Percentiles rank a stretch among this genome's conserved stretches.
phyloP scores from a whole-genome alignment of 2,888 invertebrate genomes.

The Ennomos fuscantarius region DNA sequence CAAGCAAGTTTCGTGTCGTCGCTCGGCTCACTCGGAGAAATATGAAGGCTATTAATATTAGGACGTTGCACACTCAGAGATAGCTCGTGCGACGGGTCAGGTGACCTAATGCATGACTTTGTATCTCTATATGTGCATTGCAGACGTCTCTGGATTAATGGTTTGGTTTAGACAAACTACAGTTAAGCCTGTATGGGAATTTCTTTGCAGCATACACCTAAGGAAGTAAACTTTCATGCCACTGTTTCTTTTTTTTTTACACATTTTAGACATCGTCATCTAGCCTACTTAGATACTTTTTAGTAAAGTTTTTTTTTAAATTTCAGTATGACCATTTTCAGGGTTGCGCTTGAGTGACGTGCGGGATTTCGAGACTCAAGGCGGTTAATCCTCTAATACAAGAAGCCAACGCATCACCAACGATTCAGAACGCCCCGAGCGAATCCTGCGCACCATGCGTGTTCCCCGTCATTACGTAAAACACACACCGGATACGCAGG shows the following conservation, averaged over 20 bases:
- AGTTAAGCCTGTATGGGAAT: too few species aligned
- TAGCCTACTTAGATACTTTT: too few species aligned
- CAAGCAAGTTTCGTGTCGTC: constrained; percentile 71
- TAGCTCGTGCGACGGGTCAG: constrained; percentile 62
- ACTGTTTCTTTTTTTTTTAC: background rate
- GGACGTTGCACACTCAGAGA: constrained; percentile 73
- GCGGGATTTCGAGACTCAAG: constrained; percentile 49
- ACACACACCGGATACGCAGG: constrained; percentile 68
- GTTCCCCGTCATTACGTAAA: constrained; percentile 68
- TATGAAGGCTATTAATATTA: constrained; percentile 79
- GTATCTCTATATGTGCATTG: constrained; percentile 37
- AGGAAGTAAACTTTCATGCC: background rate
- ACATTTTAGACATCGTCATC: too few species aligned
- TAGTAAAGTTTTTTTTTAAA: too few species aligned
- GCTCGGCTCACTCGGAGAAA: constrained; percentile 66
- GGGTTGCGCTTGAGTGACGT: constrained; percentile 39
- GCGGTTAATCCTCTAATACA: constrained; percentile 53
- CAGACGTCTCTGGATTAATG: constrained; percentile 37
- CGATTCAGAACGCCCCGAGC: constrained; percentile 48
- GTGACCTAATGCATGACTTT: constrained; percentile 66
- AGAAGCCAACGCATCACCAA: constrained; percentile 48
- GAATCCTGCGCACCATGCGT: constrained; percentile 55
- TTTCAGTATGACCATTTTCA: constrained; percentile 9
- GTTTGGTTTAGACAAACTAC: constrained; percentile 19
- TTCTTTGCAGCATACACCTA: background rate